These are phyloP conservation scores for Rutilus rutilus DNA, from an alignment of 2,113 vertebrate species.

Conservation along the genomic window DNA sequence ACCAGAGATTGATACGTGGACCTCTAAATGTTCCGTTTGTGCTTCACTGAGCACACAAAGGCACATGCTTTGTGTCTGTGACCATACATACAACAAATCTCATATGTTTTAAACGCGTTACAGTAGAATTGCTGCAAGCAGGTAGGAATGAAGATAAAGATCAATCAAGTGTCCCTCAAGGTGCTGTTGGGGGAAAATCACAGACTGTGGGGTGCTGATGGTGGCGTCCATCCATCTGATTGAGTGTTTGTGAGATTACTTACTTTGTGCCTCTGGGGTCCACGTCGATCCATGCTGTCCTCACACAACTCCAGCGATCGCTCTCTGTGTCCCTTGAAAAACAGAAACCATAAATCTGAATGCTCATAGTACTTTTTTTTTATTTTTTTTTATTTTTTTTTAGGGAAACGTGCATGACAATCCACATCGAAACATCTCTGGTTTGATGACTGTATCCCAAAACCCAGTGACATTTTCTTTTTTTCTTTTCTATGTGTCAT, in stretches of 20 bases:
- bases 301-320: slow-evolving; percentile 6
- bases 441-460: slow-evolving; percentile 2
- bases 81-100: slow-evolving; percentile 7
- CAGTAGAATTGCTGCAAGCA: neutral
- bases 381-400: neutral
- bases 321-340: slow-evolving; percentile 4
- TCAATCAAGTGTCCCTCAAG: slow-evolving; percentile 25
- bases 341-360: slow-evolving; percentile 40
- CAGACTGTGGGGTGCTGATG: slow-evolving; percentile 29
- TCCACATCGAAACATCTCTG: neutral
- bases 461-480: neutral
- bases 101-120: slow-evolving; percentile 21
- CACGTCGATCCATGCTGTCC: slow-evolving; percentile 30
- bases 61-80: slow-evolving; percentile 25
- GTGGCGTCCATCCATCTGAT: slow-evolving; percentile 35
- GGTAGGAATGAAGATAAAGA: slow-evolving; percentile 10
- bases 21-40: slow-evolving; percentile 22
- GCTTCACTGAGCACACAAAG: slow-evolving; percentile 23
- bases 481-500: neutral
- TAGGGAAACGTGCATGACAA: slow-evolving; percentile 3
- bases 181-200: slow-evolving; percentile 18
- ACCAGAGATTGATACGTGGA: slow-evolving; percentile 18
- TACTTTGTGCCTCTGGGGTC: slow-evolving; percentile 33
- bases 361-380: slow-evolving; percentile 12
- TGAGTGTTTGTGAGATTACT: slow-evolving; percentile 47